A percentile compares a stretch with the other conserved stretches of the same genome.
phyloP scores from a whole-genome alignment of 2,888 invertebrate genomes.

The Erpobdella octoculata region DNA sequence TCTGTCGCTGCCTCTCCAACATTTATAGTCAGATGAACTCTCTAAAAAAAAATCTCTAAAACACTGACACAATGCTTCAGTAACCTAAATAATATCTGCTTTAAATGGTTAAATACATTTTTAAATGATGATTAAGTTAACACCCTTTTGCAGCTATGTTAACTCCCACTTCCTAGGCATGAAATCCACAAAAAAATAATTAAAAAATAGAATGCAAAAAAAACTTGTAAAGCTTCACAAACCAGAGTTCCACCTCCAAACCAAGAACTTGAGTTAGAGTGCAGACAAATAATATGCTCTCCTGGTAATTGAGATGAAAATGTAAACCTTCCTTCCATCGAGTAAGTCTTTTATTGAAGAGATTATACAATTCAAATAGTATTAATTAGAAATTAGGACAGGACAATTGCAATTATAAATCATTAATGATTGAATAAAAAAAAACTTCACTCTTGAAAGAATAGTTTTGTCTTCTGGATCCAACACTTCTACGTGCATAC shows the following conservation, averaged over 20 bases:
- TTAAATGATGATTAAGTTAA: neutral
- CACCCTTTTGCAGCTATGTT: too few species aligned
- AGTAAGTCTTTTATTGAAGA: constrained; percentile 57
- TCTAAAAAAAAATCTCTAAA: constrained; percentile 51
- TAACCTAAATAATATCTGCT: neutral
- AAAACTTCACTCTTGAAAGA: constrained; percentile 67
- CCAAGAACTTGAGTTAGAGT: constrained; percentile 95
- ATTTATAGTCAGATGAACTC: constrained; percentile 92
- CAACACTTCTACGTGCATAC: constrained; percentile 58
- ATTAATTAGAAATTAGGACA: neutral
- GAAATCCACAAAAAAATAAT: too few species aligned
- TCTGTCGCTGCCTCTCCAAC: constrained; percentile 97
- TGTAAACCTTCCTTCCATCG: constrained; percentile 87
- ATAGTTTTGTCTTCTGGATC: constrained; percentile 91
- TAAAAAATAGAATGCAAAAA: neutral
- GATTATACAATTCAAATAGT: neutral
- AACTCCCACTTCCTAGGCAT: too few species aligned
- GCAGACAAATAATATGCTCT: constrained; percentile 95
- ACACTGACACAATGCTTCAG: neutral
- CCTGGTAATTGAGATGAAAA: constrained; percentile 95
- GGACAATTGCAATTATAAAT: neutral
- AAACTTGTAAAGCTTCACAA: constrained; percentile 24
- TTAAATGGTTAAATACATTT: neutral
- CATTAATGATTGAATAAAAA: constrained; percentile 3
- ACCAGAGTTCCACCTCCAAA: constrained; percentile 90